Evolutionary conservation across 1,140 invertebrate species (phyloP).

Genomic region (Zophobas morio): DNA sequence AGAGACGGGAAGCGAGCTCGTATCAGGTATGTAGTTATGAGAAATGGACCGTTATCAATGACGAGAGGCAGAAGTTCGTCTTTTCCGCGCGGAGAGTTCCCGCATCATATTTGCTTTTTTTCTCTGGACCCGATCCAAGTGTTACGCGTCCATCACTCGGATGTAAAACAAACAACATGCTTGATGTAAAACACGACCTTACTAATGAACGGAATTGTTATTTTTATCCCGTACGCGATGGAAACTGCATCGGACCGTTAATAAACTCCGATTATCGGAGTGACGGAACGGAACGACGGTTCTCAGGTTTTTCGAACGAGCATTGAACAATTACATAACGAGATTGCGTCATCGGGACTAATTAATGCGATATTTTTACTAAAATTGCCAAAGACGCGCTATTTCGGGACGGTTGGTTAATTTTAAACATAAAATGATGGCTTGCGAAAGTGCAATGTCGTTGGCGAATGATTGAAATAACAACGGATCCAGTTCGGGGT

Average conservation of each 20-base stretch:
- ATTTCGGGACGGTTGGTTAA: too few relatives aligned
- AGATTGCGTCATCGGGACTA: too few relatives aligned
- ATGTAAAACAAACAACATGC: slow-evolving; percentile 40
- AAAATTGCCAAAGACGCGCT: too few relatives aligned
- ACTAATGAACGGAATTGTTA: slow-evolving; percentile 29
- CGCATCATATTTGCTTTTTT: slow-evolving; percentile 26
- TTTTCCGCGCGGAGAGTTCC: slow-evolving; percentile 7
- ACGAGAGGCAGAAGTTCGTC: slow-evolving; percentile 17
- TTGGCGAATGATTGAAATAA: too few relatives aligned
- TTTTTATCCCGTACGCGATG: slow-evolving; percentile 25
- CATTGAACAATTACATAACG: too few relatives aligned
- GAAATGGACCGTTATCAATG: slow-evolving; percentile 41
- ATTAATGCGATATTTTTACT: too few relatives aligned
- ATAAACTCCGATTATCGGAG: neutral
- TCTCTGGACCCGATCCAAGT: slow-evolving; percentile 23
- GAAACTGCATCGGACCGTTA: neutral
- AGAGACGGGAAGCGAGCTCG: slow-evolving; percentile 20
- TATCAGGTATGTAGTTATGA: slow-evolving; percentile 39
- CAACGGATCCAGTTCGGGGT: too few relatives aligned
- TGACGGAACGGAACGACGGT: too few relatives aligned
- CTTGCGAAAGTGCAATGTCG: too few relatives aligned
- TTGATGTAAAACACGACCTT: slow-evolving; percentile 42
- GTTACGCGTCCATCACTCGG: slow-evolving; percentile 32
- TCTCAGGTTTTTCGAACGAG: too few relatives aligned
- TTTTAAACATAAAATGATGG: too few relatives aligned